phyloP scores from a whole-genome alignment of 2,113 vertebrate genomes.

The Dolichotis patagonum region DNA sequence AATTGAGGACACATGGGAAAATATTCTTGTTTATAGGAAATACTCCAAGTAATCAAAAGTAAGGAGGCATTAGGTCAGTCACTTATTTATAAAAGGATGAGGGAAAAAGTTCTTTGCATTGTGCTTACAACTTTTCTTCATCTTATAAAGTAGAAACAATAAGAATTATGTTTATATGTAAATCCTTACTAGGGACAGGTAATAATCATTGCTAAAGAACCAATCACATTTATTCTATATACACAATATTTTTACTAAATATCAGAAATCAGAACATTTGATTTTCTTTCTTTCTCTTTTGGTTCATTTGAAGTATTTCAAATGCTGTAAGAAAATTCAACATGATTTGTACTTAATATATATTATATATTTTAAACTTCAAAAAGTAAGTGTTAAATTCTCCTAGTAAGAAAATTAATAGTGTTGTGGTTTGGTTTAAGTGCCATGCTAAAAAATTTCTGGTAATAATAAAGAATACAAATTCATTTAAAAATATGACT shows the following conservation, averaged over 20 bases:
- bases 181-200: not conserved
- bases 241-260: not conserved
- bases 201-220: not conserved
- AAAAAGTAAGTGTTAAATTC: not conserved
- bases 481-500: constrained; percentile 73
- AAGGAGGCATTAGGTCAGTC: not conserved
- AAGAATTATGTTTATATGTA: not conserved
- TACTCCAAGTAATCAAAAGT: not conserved
- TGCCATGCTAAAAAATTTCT: constrained; percentile 42
- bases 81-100: not conserved
- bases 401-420: not conserved
- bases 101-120: not conserved
- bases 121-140: not conserved
- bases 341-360: constrained; percentile 44
- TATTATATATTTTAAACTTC: not conserved
- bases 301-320: constrained; percentile 61
- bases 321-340: not conserved
- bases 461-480: constrained; percentile 62
- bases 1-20: not conserved
- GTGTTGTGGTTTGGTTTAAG: constrained; percentile 27
- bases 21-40: constrained; percentile 6
- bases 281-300: constrained; percentile 64
- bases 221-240: not conserved
- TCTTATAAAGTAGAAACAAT: constrained; percentile 15
- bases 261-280: constrained; percentile 55